These are phyloP conservation scores for Helarctos malayanus DNA, from an alignment of 2,797 vertebrate genomes.

Conservation along the genomic window DNA sequence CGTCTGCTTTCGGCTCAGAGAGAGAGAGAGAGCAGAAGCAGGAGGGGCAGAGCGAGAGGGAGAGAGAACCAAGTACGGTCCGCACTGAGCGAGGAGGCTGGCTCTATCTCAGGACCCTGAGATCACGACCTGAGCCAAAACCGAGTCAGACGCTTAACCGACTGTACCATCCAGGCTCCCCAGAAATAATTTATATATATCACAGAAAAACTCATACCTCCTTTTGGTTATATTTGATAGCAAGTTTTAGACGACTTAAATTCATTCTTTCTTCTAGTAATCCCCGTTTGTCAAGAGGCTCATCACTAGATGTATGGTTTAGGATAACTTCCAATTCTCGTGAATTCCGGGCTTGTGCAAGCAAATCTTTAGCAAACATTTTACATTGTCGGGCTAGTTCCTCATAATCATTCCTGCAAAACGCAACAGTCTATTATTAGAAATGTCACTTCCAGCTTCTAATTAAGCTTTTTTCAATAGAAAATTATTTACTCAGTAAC, in stretches of 20 bases:
- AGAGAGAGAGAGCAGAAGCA: background rate
- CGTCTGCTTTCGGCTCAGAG: background rate
- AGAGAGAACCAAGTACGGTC: background rate
- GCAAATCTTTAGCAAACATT: slow-evolving; percentile 99
- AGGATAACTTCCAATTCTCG: slow-evolving; percentile 98
- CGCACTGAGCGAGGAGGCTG: background rate
- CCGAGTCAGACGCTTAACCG: background rate
- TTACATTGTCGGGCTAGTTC: slow-evolving; percentile 98
- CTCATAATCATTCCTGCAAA: slow-evolving; percentile 97
- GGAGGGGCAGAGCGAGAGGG: background rate
- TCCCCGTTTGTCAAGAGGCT: slow-evolving; percentile 96
- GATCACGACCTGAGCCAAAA: background rate
- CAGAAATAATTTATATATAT: slow-evolving; percentile 14
- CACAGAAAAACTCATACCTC: slow-evolving; percentile 91
- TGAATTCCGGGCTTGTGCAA: slow-evolving; percentile 99
- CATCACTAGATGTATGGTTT: slow-evolving; percentile 97
- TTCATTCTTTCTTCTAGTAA: slow-evolving; percentile 99
- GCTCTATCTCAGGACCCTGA: background rate
- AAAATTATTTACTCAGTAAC: slow-evolving; percentile 23
- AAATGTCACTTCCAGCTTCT: slow-evolving; percentile 17
- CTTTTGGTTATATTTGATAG: slow-evolving; percentile 99
- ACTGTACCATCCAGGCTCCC: background rate
- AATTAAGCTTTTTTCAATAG: slow-evolving; percentile 45
- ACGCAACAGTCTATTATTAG: slow-evolving; percentile 59
- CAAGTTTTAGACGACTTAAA: slow-evolving; percentile 97